phyloP scores from a whole-genome alignment of 2,797 vertebrate genomes.

The Cossypha heuglini region DNA sequence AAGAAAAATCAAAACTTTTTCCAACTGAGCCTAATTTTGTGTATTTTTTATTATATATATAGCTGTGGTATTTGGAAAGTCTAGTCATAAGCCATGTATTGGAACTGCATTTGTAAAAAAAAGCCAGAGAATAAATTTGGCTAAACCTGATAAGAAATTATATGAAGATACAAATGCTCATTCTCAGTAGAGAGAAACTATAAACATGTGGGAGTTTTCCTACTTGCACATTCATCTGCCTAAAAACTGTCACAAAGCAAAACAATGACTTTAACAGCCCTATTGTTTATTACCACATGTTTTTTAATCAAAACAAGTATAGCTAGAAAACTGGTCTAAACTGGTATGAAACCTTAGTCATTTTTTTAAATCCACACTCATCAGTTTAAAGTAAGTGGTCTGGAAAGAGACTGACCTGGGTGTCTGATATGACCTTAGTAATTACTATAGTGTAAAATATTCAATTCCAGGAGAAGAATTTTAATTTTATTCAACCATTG shows the following conservation, averaged over 20 bases:
- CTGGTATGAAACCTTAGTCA: not conserved
- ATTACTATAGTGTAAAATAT: constrained; percentile 45
- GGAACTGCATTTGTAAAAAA: not conserved
- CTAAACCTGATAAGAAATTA: not conserved
- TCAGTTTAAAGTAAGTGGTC: constrained; percentile 29
- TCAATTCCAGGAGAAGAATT: constrained; percentile 45
- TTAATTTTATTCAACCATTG: constrained; percentile 46
- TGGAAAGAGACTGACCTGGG: constrained; percentile 26
- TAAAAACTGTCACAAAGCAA: not conserved
- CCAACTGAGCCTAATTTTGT: not conserved
- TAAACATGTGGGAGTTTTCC: rapidly evolving
- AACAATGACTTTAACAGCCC: not conserved
- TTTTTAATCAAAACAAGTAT: not conserved
- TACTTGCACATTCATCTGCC: not conserved
- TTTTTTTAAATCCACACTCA: not conserved
- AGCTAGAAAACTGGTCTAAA: not conserved
- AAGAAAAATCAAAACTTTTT: not conserved
- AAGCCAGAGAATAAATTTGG: not conserved
- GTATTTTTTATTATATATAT: not conserved
- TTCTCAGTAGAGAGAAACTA: not conserved
- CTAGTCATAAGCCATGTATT: not conserved
- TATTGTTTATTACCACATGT: not conserved
- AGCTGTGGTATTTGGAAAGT: not conserved
- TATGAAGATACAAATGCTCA: not conserved
- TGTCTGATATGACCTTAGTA: constrained; percentile 5